A percentile compares a stretch with the other conserved stretches of the same genome.
phyloP scores from a whole-genome alignment of 2,113 vertebrate species.

The Toxotes jaculatrix region DNA sequence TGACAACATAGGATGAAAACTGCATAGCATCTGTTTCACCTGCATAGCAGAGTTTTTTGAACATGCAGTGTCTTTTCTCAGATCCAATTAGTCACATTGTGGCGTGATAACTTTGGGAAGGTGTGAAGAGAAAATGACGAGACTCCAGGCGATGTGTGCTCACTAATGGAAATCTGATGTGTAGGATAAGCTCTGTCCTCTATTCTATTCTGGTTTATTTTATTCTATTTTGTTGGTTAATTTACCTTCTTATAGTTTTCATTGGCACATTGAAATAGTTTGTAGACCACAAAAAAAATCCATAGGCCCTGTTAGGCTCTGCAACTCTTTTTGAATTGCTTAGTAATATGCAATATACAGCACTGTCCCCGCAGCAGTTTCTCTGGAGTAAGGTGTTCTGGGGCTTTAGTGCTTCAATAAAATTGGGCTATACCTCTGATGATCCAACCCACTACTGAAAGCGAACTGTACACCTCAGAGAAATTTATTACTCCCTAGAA shows the following conservation, averaged over 20 bases:
- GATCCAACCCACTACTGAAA: slow-evolving; percentile 71
- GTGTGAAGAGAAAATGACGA: slow-evolving; percentile 51
- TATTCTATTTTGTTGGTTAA: neutral
- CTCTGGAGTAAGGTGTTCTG: slow-evolving; percentile 62
- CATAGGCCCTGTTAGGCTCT: slow-evolving; percentile 1
- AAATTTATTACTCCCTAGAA: slow-evolving; percentile 84
- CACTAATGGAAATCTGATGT: slow-evolving; percentile 23
- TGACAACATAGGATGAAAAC: slow-evolving; percentile 5
- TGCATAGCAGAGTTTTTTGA: slow-evolving; percentile 26
- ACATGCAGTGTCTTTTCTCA: slow-evolving; percentile 36
- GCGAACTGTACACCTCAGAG: slow-evolving; percentile 77
- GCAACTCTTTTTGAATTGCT: slow-evolving; percentile 40
- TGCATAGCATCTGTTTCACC: slow-evolving; percentile 14
- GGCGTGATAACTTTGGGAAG: slow-evolving; percentile 45
- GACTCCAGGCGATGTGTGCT: slow-evolving; percentile 35
- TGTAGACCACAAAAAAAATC: slow-evolving; percentile 40
- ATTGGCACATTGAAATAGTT: slow-evolving; percentile 4
- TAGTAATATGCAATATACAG: slow-evolving; percentile 43
- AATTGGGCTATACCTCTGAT: slow-evolving; percentile 72
- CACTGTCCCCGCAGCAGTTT: slow-evolving; percentile 60
- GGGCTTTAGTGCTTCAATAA: slow-evolving; percentile 75
- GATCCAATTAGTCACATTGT: slow-evolving; percentile 48
- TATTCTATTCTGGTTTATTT: slow-evolving; percentile 7
- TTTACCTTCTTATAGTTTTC: neutral
- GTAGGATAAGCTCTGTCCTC: neutral